Percentiles rank a stretch among this genome's conserved stretches.
Conservation (phyloP, 2,888 invertebrate genomes). For the Anorthoa munda region DNA sequence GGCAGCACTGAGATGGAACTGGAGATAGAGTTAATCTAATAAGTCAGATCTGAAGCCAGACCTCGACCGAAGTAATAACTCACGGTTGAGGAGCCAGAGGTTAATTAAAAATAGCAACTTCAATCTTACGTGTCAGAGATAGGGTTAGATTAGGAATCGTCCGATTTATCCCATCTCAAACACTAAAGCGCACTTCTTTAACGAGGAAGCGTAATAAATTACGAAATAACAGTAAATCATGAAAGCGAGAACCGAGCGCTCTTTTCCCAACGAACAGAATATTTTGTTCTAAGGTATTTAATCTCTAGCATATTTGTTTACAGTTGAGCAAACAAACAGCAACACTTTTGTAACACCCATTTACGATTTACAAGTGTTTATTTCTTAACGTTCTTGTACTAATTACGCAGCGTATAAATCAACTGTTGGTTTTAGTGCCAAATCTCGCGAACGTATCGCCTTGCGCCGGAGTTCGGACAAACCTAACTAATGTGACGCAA, state of each 20-base stretch:
- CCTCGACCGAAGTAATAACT: conserved; percentile 88
- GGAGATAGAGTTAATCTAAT: conserved; percentile 90
- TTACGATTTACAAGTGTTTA: conserved; percentile 71
- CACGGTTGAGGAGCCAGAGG: conserved; percentile 88
- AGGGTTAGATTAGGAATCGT: conserved; percentile 82
- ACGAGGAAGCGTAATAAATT: conserved; percentile 62
- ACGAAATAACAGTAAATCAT: conserved; percentile 52
- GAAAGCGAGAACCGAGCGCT: conserved; percentile 31
- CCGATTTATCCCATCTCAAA: conserved; percentile 78
- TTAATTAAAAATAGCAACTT: conserved; percentile 91
- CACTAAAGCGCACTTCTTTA: conserved; percentile 64
- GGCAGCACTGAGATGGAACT: conserved; percentile 84
- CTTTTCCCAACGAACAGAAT: conserved; percentile 26
- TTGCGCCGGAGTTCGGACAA: conserved; percentile 62
- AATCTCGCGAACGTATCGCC: conserved; percentile 69
- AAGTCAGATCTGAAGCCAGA: conserved; percentile 89
- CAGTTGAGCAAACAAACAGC: conserved; percentile 65
- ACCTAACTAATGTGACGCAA: conserved; percentile 72
- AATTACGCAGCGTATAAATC: conserved; percentile 76
- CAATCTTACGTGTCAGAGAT: conserved; percentile 86
- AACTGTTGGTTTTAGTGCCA: conserved; percentile 71
- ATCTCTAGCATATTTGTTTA: conserved; percentile 49
- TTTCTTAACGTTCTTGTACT: conserved; percentile 77
- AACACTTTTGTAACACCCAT: conserved; percentile 68
- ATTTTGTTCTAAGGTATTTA: conserved; percentile 26